phyloP scores from a whole-genome alignment of 2,797 vertebrate genomes.

The Argentina silus region DNA sequence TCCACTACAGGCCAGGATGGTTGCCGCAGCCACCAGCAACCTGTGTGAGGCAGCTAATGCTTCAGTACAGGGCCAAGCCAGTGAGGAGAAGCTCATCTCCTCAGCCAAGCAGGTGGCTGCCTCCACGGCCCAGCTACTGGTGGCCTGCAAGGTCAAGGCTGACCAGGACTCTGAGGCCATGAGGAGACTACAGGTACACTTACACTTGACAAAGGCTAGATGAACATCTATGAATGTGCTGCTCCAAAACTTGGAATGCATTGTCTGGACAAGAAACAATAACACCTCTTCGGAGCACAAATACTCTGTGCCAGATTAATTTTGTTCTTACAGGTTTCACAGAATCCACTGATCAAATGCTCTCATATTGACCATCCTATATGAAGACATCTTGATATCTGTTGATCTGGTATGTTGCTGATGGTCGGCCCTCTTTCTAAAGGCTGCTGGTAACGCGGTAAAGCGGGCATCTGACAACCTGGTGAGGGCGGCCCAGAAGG shows the following conservation, averaged over 20 bases:
- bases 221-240: too few relatives aligned
- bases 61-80: conserved; percentile 89
- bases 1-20: conserved; percentile 83
- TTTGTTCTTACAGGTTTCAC: too few relatives aligned
- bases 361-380: too few relatives aligned
- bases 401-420: not conserved
- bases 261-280: too few relatives aligned
- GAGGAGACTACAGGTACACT: conserved; percentile 86
- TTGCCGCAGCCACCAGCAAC: conserved; percentile 89
- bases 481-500: conserved; percentile 89
- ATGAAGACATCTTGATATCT: not conserved
- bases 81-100: conserved; percentile 91
- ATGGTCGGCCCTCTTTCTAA: conserved; percentile 7
- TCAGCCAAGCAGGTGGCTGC: conserved; percentile 91
- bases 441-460: conserved; percentile 89
- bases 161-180: conserved; percentile 91
- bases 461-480: conserved; percentile 91
- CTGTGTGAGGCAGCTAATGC: conserved; percentile 91
- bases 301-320: too few relatives aligned
- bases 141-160: conserved; percentile 92
- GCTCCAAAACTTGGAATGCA: too few relatives aligned
- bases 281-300: too few relatives aligned
- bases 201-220: too few relatives aligned
- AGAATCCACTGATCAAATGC: too few relatives aligned
- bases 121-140: conserved; percentile 88